A percentile compares a stretch with the other conserved stretches of the same genome.
Evolutionary conservation across 2,888 invertebrate genomes (phyloP).

Genomic region (Formica aserva): DNA sequence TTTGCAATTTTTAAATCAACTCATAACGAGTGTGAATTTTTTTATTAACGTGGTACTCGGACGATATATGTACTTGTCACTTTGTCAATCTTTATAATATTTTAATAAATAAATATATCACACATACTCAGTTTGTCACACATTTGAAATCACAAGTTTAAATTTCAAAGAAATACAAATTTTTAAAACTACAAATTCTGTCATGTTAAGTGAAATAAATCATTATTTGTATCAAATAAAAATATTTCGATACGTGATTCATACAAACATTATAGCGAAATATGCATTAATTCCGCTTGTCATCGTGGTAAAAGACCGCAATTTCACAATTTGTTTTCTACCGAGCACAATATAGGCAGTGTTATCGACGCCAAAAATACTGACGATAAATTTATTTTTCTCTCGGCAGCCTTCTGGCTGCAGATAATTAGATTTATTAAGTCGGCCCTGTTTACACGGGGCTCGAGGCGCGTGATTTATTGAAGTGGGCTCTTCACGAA

Average conservation of each 20-base stretch:
- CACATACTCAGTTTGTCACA: neutral
- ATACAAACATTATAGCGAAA: neutral
- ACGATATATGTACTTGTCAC: neutral
- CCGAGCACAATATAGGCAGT: neutral
- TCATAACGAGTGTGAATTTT: neutral
- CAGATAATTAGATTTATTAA: slow-evolving; percentile 82
- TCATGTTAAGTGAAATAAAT: slow-evolving; percentile 15
- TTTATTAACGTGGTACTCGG: neutral
- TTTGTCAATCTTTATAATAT: neutral
- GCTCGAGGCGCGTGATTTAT: slow-evolving; percentile 79
- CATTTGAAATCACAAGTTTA: neutral
- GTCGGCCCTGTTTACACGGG: slow-evolving; percentile 80
- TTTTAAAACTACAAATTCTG: slow-evolving; percentile 2
- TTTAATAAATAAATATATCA: neutral
- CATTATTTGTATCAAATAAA: slow-evolving; percentile 8
- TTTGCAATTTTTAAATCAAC: neutral
- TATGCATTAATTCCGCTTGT: neutral
- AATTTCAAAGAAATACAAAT: neutral
- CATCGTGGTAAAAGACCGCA: neutral
- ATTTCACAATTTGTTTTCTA: neutral
- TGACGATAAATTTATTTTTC: slow-evolving; percentile 78
- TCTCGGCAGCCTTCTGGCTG: slow-evolving; percentile 63
- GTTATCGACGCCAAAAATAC: slow-evolving; percentile 60
- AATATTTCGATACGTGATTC: neutral
- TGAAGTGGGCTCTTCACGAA: slow-evolving; percentile 73